A percentile compares a stretch with the other conserved stretches of the same genome.
These are phyloP conservation scores for Parochlus steinenii DNA, from an alignment of 2,888 invertebrate species.

Conservation along the genomic window DNA sequence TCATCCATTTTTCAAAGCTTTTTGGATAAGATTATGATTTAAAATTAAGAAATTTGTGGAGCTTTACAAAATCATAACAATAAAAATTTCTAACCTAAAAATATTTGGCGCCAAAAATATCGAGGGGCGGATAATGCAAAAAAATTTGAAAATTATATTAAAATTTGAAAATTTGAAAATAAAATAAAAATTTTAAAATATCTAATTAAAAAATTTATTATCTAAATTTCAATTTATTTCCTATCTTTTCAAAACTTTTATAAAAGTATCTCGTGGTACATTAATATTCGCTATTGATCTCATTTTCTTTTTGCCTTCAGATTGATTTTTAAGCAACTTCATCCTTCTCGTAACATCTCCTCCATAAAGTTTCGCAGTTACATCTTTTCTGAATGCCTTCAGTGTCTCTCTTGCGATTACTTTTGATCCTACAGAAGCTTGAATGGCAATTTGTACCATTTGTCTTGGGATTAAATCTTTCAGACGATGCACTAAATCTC, in stretches of 20 bases:
- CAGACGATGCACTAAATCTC: constrained; percentile 53
- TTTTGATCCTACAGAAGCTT: constrained; percentile 64
- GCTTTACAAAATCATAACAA: no score
- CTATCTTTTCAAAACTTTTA: constrained; percentile 69
- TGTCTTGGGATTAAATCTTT: constrained; percentile 79
- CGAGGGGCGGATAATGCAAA: no score
- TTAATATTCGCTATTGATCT: constrained; percentile 79
- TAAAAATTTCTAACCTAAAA: no score
- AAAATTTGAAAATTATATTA: no score
- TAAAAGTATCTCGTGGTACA: constrained; percentile 85
- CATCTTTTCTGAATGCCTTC: constrained; percentile 79
- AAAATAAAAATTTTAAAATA: no score
- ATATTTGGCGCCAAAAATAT: no score
- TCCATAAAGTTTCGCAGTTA: constrained; percentile 45
- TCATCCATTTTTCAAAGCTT: no score
- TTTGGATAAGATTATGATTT: no score
- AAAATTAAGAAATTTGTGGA: no score
- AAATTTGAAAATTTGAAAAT: no score
- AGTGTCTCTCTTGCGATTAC: constrained; percentile 72
- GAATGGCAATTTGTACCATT: constrained; percentile 73
- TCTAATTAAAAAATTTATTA: no score
- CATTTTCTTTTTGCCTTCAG: constrained; percentile 90
- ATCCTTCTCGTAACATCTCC: constrained; percentile 79
- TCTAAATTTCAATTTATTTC: background rate
- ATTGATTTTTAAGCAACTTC: constrained; percentile 77